Evolutionary conservation across 1,140 invertebrate species (phyloP), one percentile per base, ranked within the genome.

Genomic region (Trichomalopsis sarcophagae): DNA sequence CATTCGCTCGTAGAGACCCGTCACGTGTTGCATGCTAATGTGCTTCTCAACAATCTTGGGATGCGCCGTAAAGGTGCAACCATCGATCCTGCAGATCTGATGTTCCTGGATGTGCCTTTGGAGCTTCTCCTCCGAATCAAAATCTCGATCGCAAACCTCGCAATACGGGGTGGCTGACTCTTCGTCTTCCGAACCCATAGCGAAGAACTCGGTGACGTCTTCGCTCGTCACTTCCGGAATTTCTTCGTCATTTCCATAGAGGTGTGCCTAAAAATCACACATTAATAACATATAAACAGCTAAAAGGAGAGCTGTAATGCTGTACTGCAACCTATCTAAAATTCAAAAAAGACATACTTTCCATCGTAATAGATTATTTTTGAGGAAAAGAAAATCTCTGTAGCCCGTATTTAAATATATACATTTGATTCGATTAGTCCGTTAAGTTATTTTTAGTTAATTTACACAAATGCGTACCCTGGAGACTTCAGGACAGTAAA

Each of bases 21-120:
- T 96, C 27, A 93, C 93, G 92, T 98, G 97, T 93, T 98, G 97
- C 93, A 96, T 95, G 91, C 95, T 93, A 86, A 97, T 95, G 89
- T 98, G 97, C 88, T 96, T 96, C 81, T 96, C 95, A 21, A 98
- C 94, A 2, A 98, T 92, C 90, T 96, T 96, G 13, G 96, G 95
- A 91, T 97, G 95, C 23, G 97, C 97, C 21, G 95, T 93, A 93
- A 97, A 98, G 36, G 94, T 95, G 90, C 97, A 98, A n/a, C 96
- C 96, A 89, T 97, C 96, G 23, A 96, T 95, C 69, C 95, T 95
- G 90, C 97, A 98, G 91, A 94, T 91, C 91, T 95, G 94, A 92
- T 98, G 97, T 86, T 95, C 94, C 5, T 92, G 88, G 86, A 95
- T 93, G 90, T 98, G 97, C 75, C 94, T 92, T 71, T 95, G 88